phyloP scores from a whole-genome alignment of 2,797 vertebrate genomes.

The Hoplostethus mediterraneus region DNA sequence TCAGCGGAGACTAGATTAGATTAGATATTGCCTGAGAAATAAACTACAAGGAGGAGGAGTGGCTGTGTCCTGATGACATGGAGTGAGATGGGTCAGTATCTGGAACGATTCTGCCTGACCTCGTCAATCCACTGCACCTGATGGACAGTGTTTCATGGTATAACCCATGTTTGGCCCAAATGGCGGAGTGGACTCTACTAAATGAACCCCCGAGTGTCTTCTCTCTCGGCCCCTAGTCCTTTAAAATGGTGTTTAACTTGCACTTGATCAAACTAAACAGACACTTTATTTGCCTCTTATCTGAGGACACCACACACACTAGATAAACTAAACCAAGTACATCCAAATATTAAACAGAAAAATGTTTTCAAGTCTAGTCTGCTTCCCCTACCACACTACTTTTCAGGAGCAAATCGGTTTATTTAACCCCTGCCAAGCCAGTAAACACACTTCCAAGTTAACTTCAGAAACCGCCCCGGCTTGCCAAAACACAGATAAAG shows the following conservation, averaged over 20 bases:
- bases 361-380: neutral
- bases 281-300: constrained; percentile 2
- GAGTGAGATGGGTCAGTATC: no score
- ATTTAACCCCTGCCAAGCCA: neutral
- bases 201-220: no score
- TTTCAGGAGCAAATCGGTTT: constrained; percentile 17
- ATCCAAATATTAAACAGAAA: constrained; percentile 14
- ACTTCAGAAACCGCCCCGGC: neutral
- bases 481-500: constrained; percentile 21
- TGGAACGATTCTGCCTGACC: no score
- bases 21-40: no score
- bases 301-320: neutral
- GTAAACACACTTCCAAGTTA: constrained; percentile 18
- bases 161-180: no score
- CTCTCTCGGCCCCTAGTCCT: no score
- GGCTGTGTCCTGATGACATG: no score
- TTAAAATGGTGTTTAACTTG: neutral
- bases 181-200: no score
- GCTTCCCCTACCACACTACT: neutral
- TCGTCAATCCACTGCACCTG: no score
- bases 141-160: no score
- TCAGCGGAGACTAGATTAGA: no score
- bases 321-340: neutral
- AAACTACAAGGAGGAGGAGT: no score
- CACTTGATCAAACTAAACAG: constrained; percentile 7